Evolutionary conservation across 2,797 vertebrate species (phyloP), one percentile per base, ranked within the genome.

Genomic region (Intellagama lesueurii): DNA sequence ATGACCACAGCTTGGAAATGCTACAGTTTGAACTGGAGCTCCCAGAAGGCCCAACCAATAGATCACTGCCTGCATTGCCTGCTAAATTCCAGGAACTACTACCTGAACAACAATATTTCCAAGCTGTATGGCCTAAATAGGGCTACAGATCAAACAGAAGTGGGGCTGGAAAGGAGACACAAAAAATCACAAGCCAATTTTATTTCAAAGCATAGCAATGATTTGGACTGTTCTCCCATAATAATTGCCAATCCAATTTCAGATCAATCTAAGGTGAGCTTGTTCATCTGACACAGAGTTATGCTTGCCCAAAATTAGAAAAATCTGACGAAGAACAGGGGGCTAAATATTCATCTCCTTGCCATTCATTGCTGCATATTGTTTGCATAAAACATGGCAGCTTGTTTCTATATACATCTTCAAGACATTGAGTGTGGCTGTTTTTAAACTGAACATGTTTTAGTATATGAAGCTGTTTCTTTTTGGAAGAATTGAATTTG

Each of bases 401-500:
- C 35, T 49, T 56, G 28, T 85, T 81, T 75, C 78, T 64, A 82
- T 26, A 69, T 0, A 73, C 3, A 70, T 60, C 64, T 0, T 80
- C 28, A 52, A 88, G 56, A 32, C 79, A 89, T 35, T 68, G 28
- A 75, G 76, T 44, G 44, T 56, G 7, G 49, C 26, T 94, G 68
- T 90, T 92, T 91, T 85, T 72, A 81, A 87, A 76, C 60, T 86
- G 69, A 87, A 89, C 0, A 11, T 2, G 90, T 64, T 87, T 91
- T 77, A 86, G 80, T 77, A 91, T 81, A 88, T 88, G 92, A 92
- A 88, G 11, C 52, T 70, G 44, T 91, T 85, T 52, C 73, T 81
- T 85, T 64, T 19, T 28, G 86, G 72, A 44, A 89, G 4, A 26
- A 78, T 66, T 82, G 26, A 47, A 87, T 90, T 88, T 86, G 86